Evolutionary conservation across 2,113 vertebrate genomes (phyloP).

Genomic region (Bagarius yarrelli): DNA sequence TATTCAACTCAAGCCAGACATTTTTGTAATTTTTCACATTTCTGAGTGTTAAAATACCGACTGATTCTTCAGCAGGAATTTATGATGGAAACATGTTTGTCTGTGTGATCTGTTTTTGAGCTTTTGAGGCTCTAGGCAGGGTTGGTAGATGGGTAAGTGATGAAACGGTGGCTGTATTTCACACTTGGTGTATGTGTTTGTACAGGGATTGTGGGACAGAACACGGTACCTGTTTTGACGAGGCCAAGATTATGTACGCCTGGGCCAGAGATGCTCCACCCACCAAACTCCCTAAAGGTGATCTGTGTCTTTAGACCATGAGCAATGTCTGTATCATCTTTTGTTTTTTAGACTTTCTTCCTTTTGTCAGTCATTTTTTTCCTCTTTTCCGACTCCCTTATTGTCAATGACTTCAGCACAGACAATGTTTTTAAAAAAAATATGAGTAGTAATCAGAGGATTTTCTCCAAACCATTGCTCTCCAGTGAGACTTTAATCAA

Average conservation of each 20-base stretch:
- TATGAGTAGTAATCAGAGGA: slow-evolving; percentile 13
- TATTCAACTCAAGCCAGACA: not conserved
- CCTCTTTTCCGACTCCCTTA: not conserved
- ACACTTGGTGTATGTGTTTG: not conserved
- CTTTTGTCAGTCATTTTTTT: not conserved
- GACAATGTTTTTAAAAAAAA: not conserved
- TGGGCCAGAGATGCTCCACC: slow-evolving; percentile 95
- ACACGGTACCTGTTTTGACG: slow-evolving; percentile 82
- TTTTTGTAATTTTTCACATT: not conserved
- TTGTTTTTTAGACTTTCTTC: not conserved
- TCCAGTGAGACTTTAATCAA: slow-evolving; percentile 34
- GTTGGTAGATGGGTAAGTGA: not conserved
- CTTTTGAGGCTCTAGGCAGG: not conserved
- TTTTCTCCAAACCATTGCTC: slow-evolving; percentile 29
- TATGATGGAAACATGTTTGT: not conserved
- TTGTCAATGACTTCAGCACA: not conserved
- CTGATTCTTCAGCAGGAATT: not conserved
- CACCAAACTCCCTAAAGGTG: slow-evolving; percentile 89
- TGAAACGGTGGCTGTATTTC: slow-evolving; percentile 24
- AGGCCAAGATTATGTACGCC: slow-evolving; percentile 89
- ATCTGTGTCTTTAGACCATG: not conserved
- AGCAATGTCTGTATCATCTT: not conserved
- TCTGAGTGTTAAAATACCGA: not conserved
- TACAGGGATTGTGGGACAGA: slow-evolving; percentile 88
- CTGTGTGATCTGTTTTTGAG: not conserved